These are phyloP conservation scores for Lymantria dispar DNA, from an alignment of 2,888 invertebrate genomes.

Conservation along the genomic window DNA sequence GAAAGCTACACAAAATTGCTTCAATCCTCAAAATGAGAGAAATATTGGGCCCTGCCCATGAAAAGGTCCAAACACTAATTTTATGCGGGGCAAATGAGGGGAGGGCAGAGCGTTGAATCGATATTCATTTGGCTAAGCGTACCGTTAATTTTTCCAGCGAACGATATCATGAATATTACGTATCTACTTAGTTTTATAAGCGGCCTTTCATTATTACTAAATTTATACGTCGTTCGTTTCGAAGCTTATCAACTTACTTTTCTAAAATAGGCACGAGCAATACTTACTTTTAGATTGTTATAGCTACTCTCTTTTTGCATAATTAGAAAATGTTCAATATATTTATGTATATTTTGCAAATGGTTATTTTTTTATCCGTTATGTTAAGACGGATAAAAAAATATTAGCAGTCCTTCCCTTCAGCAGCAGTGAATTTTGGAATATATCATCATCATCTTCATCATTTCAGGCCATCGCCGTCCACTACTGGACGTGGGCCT, in stretches of 20 bases:
- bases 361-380: no score
- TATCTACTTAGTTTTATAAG: constrained; percentile 46
- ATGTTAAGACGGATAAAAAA: no score
- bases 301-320: no score
- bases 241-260: constrained; percentile 7
- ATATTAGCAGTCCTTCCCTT: no score
- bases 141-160: constrained; percentile 65
- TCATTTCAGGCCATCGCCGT: no score
- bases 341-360: no score
- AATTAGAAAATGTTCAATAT: no score
- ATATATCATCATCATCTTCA: no score
- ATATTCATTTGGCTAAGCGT: constrained; percentile 73
- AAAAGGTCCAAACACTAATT: constrained; percentile 73
- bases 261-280: neutral
- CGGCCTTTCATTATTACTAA: constrained; percentile 33
- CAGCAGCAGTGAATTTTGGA: no score
- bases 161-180: constrained; percentile 63
- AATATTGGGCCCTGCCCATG: constrained; percentile 65
- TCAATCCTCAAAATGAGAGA: constrained; percentile 69
- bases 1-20: constrained; percentile 76
- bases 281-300: no score
- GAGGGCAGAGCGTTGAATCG: constrained; percentile 62
- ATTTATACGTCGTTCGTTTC: constrained; percentile 27
- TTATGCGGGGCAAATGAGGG: constrained; percentile 76
- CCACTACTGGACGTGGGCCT: no score